A percentile compares a stretch with the other conserved stretches of the same genome.
Evolutionary conservation across 2,888 invertebrate species (phyloP).

Genomic region (Tribolium freemani): DNA sequence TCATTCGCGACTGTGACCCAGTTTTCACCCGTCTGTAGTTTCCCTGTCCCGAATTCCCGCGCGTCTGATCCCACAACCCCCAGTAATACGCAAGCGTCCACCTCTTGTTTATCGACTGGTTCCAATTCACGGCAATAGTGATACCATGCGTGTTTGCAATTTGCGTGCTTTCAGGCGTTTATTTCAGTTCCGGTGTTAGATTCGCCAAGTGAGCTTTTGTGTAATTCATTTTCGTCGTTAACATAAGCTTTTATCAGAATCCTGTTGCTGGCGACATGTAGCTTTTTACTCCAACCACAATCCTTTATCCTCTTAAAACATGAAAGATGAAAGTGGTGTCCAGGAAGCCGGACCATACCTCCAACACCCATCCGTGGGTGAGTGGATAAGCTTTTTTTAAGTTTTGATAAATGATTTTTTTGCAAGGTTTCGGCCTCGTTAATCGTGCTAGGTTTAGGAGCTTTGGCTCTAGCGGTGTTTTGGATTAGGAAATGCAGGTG

Average conservation of each 20-base stretch:
- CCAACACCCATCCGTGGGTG: slow-evolving; percentile 56
- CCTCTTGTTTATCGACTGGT: slow-evolving; percentile 56
- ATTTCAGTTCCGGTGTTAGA: slow-evolving; percentile 48
- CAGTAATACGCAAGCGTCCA: slow-evolving; percentile 48
- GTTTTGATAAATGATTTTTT: slow-evolving; percentile 8
- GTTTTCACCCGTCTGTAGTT: slow-evolving; percentile 22
- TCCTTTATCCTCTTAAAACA: slow-evolving; percentile 32
- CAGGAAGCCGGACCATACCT: slow-evolving; percentile 47
- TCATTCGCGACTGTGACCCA: slow-evolving; percentile 33
- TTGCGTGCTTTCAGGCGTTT: slow-evolving; percentile 48
- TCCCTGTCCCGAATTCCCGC: slow-evolving; percentile 32
- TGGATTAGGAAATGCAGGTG: slow-evolving; percentile 70
- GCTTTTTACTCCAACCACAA: background rate
- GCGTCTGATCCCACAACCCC: background rate
- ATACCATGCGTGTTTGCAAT: slow-evolving; percentile 45
- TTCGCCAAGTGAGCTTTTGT: slow-evolving; percentile 44
- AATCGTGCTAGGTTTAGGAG: slow-evolving; percentile 66
- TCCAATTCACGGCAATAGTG: slow-evolving; percentile 40
- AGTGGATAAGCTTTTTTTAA: slow-evolving; percentile 41
- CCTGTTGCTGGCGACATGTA: slow-evolving; percentile 20
- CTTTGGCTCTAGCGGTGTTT: slow-evolving; percentile 67
- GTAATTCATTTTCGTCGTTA: slow-evolving; percentile 44
- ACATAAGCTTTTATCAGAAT: slow-evolving; percentile 6
- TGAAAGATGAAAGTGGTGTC: slow-evolving; percentile 56
- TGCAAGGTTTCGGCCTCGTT: slow-evolving; percentile 65